Evolutionary conservation across 2,113 vertebrate genomes (phyloP).

Genomic region (Malurus elegans): DNA sequence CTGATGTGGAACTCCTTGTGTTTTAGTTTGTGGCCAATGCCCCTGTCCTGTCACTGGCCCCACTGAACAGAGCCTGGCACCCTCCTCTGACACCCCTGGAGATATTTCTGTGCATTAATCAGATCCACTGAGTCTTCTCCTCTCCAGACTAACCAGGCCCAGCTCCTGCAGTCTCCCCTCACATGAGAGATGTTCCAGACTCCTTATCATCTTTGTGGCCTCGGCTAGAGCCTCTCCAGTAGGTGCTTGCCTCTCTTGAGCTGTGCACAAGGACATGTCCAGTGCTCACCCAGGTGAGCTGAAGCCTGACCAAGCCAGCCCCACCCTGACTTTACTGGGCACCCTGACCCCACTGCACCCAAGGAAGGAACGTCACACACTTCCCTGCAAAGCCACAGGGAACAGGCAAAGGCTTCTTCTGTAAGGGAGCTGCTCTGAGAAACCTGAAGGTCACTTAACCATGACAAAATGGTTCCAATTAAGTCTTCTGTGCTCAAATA

Average conservation of each 20-base stretch:
- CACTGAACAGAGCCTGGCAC: not conserved
- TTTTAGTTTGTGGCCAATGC: not conserved
- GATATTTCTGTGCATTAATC: not conserved
- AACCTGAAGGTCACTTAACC: not conserved
- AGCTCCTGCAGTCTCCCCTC: not conserved
- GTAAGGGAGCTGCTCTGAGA: not conserved
- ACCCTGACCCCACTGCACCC: not conserved
- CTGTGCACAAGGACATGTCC: not conserved
- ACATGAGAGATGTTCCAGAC: not conserved
- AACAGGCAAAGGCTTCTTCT: not conserved
- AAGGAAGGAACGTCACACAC: fast-evolving
- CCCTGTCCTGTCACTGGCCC: not conserved
- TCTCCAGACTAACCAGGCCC: not conserved
- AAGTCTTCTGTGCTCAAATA: not conserved
- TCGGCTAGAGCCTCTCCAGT: not conserved
- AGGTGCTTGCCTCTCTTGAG: not conserved
- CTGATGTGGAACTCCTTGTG: not conserved
- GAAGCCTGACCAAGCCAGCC: not conserved
- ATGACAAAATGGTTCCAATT: not conserved
- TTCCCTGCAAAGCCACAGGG: not conserved
- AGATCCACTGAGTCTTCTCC: not conserved
- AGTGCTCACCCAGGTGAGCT: fast-evolving
- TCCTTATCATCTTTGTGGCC: not conserved
- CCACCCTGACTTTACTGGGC: fast-evolving
- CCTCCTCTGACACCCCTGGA: not conserved